These are phyloP conservation scores for Patella caerulea DNA, from an alignment of 2,888 invertebrate genomes.

Conservation along the genomic window DNA sequence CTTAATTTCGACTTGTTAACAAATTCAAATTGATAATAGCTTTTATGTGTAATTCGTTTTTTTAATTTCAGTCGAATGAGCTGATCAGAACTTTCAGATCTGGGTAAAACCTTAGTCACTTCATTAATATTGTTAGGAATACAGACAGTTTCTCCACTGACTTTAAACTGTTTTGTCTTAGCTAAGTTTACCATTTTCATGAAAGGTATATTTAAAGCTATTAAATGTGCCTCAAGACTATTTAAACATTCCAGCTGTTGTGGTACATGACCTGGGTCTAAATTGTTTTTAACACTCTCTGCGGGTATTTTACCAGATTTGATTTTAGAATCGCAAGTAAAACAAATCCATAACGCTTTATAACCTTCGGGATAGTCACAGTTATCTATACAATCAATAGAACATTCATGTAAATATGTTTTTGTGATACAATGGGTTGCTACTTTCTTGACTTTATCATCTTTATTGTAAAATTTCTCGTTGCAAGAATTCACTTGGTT, in stretches of 20 bases:
- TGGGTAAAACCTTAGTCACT: neutral
- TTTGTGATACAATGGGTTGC: neutral
- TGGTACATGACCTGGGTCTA: neutral
- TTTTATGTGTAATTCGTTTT: neutral
- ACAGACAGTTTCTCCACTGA: neutral
- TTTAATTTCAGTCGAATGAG: neutral
- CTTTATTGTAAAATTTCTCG: neutral
- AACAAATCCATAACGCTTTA: neutral
- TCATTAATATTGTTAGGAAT: slow-evolving; percentile 3
- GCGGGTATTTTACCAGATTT: slow-evolving; percentile 8
- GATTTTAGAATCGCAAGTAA: neutral
- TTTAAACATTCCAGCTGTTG: neutral
- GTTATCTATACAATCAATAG: neutral
- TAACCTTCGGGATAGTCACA: neutral
- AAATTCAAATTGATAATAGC: neutral
- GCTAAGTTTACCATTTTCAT: neutral
- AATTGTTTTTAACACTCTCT: slow-evolving; percentile 12
- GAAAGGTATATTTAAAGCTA: neutral
- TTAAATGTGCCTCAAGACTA: neutral
- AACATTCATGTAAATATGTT: neutral
- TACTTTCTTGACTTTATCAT: neutral
- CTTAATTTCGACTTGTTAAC: neutral
- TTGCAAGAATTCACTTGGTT: neutral
- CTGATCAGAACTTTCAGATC: neutral
- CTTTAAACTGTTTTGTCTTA: neutral